Conservation (phyloP, 2,797 vertebrate genomes). For the Microhierax caerulescens region DNA sequence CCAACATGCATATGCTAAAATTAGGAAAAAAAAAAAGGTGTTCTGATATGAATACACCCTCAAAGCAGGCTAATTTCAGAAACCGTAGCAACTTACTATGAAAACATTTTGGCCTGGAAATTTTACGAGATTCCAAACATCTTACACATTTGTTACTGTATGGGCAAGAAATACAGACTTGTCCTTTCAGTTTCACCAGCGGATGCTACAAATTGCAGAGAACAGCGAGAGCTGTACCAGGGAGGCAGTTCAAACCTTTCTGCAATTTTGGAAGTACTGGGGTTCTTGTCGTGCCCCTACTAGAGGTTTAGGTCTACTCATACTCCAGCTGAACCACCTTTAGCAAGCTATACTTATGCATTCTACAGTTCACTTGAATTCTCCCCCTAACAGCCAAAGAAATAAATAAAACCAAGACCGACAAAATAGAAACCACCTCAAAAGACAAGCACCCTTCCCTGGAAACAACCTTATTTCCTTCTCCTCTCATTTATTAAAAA, state of each 20-base stretch:
- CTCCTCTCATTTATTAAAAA: not conserved
- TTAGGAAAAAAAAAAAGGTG: not conserved
- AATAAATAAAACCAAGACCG: not conserved
- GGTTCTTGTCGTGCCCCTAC: not conserved
- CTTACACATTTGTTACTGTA: not conserved
- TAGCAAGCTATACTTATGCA: not conserved
- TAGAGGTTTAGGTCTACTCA: not conserved
- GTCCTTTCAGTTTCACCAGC: not conserved
- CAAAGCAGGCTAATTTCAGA: not conserved
- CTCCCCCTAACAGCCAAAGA: not conserved
- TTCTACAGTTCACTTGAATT: not conserved
- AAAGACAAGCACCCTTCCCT: not conserved
- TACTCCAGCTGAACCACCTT: not conserved
- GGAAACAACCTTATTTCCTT: constrained; percentile 9
- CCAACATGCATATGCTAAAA: not conserved
- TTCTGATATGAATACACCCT: not conserved
- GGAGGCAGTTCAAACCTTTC: not conserved
- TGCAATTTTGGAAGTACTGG: not conserved
- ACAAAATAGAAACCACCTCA: not conserved
- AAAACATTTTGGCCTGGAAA: constrained; percentile 1
- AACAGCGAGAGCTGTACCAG: not conserved
- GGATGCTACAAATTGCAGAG: not conserved
- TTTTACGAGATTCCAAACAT: not conserved
- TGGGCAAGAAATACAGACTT: not conserved
- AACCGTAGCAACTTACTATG: not conserved